Evolutionary conservation across 30 jellyfish, hydroid and myxozoan genomes (phyloP).

Genomic region (Hydra vulgaris): DNA sequence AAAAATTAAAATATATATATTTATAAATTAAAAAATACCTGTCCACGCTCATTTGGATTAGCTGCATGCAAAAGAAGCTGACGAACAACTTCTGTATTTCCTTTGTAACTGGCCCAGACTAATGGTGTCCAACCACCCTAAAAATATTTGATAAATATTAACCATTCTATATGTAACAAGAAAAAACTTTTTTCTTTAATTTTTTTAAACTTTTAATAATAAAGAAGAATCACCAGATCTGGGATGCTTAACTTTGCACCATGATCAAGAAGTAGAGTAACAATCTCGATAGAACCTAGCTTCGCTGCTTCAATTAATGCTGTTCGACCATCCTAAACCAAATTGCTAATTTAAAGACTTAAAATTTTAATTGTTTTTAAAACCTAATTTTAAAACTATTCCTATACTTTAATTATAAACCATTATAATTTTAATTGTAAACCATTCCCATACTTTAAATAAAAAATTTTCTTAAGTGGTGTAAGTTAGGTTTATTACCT

Average conservation of each 20-base stretch:
- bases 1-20: no score
- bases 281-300: conserved; percentile 75
- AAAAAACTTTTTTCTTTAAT: no score
- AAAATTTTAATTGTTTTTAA: neutral
- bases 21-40: conserved; percentile 27
- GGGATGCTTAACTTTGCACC: conserved; percentile 72
- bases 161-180: no score
- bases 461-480: no score
- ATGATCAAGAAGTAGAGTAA: conserved; percentile 46
- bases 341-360: neutral
- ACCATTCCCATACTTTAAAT: no score
- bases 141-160: neutral
- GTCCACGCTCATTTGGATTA: conserved; percentile 82
- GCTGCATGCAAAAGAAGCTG: conserved; percentile 72
- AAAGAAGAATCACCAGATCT: no score
- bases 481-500: no score
- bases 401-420: neutral
- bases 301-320: conserved; percentile 84
- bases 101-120: conserved; percentile 87
- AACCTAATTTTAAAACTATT: neutral
- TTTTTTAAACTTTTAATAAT: no score
- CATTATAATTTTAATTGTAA: no score
- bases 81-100: conserved; percentile 64
- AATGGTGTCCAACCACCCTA: conserved; percentile 99
- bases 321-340: conserved; percentile 84